These are phyloP conservation scores for Tribolium freemani DNA, from an alignment of 2,888 invertebrate genomes.

Conservation along the genomic window DNA sequence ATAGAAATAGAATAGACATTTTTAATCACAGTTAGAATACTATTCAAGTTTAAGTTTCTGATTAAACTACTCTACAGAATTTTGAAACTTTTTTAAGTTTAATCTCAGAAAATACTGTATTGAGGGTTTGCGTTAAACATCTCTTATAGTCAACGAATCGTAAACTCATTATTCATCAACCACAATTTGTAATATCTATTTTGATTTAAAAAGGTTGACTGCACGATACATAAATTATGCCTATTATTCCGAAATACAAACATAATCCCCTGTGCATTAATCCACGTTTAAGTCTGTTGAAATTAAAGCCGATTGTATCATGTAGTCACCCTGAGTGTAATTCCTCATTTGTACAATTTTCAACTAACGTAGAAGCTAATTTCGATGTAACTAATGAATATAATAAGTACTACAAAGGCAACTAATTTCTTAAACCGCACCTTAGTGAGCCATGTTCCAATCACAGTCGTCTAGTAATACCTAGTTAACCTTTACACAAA, in stretches of 20 bases:
- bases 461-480: constrained; percentile 57
- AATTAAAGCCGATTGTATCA: constrained; percentile 9
- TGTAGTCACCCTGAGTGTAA: constrained; percentile 22
- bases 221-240: constrained; percentile 17
- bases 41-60: constrained; percentile 45
- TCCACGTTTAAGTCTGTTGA: not conserved
- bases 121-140: constrained; percentile 29
- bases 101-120: constrained; percentile 41
- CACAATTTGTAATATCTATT: constrained; percentile 25
- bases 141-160: constrained; percentile 34
- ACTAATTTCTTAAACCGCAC: constrained; percentile 48
- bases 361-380: constrained; percentile 23
- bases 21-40: constrained; percentile 66
- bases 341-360: constrained; percentile 26
- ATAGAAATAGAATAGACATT: constrained; percentile 61
- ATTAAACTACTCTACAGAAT: constrained; percentile 47
- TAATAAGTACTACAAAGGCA: constrained; percentile 47
- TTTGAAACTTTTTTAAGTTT: constrained; percentile 39
- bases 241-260: not conserved
- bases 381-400: constrained; percentile 35
- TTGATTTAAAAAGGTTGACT: constrained; percentile 14
- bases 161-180: constrained; percentile 35
- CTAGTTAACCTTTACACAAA: constrained; percentile 21
- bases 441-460: constrained; percentile 53
- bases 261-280: not conserved